Base-by-base conservation (phyloP, 2,888 invertebrate species). In the Dioctria linearis region DNA sequence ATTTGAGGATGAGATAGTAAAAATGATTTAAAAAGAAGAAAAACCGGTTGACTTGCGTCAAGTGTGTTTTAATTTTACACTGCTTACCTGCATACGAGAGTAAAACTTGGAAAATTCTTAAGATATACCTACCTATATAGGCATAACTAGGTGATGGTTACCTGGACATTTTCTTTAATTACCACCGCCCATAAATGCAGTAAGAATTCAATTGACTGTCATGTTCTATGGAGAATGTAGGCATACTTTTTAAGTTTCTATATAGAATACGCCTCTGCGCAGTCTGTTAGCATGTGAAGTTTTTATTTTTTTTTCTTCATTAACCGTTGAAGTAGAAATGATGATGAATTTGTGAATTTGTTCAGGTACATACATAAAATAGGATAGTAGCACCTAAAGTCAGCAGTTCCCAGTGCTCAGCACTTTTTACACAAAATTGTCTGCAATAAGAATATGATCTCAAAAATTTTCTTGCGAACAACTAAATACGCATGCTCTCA, bases 121-220 rank as follows among this genome's bases (percentile, higher is more conserved):
- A 63, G 63, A 25, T 25, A 25, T 25, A 2, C n/a, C 40, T 9
- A 46, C 5, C 5, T 5, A 46, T 9, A 54, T n/a, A 43, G 73
- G 9, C 11, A 75, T 75, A 75, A 59, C 42, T 59, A 75, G 73
- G 73, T 59, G 25, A 25, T 25, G 73, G 73, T 75, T 57, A 59
- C 73, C 59, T 75, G 73, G 59, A 75, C 73, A 75, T 75, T 75
- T 75, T 75, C 73, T 75, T 75, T 75, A 75, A 75, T 75, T 75
- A 75, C 73, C 43, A 25, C 25, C 39, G 39, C 43, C 25, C 73
- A 59, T 59, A 75, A 59, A 57, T 43, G 43, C 40, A 59, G 59
- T 42, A 59, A 59, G 57, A 59, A 57, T 43, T 25, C 73, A 43
- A 75, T 25, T 75, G 73, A 59, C 73, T 59, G 73, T 75, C 59